phyloP scores from a whole-genome alignment of 2,888 invertebrate genomes.

The Cremastinae sp. region DNA sequence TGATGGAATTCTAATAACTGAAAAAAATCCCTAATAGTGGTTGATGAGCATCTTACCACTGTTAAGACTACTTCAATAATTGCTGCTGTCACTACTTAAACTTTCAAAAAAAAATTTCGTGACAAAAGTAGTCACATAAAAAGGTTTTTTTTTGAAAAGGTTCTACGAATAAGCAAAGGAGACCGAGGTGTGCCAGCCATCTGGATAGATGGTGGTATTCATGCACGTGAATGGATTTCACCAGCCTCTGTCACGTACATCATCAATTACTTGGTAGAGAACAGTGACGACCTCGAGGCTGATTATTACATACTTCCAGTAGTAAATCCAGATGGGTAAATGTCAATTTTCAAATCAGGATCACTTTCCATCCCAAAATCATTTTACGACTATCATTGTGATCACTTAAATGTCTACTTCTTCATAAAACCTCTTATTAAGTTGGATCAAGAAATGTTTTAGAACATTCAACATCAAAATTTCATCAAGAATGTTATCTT shows the following conservation, averaged over 20 bases:
- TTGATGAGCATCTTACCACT: too few relatives aligned
- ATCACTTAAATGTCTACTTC: too few relatives aligned
- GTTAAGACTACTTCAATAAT: too few relatives aligned
- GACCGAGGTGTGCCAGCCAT: constrained; percentile 83
- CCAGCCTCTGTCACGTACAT: constrained; percentile 90
- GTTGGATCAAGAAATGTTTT: too few relatives aligned
- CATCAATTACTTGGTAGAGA: constrained; percentile 86
- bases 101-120: constrained; percentile 2
- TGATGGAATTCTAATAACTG: too few relatives aligned
- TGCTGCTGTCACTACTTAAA: neutral
- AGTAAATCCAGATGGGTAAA: constrained; percentile 88
- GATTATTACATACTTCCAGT: constrained; percentile 87
- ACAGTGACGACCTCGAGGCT: constrained; percentile 85
- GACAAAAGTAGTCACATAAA: neutral
- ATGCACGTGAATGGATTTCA: constrained; percentile 95
- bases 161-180: constrained; percentile 86
- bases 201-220: constrained; percentile 91
- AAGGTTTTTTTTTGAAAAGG: constrained; percentile 62
- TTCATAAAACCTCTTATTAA: too few relatives aligned
- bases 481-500: too few relatives aligned
- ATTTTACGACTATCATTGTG: constrained; percentile 62
- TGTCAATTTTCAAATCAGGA: constrained; percentile 56
- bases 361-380: neutral
- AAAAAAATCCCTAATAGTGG: too few relatives aligned
- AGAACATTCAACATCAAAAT: too few relatives aligned